Percentiles rank a stretch among this genome's conserved stretches.
Conservation (phyloP, 2,888 invertebrate species). For the Oligia latruncula region DNA sequence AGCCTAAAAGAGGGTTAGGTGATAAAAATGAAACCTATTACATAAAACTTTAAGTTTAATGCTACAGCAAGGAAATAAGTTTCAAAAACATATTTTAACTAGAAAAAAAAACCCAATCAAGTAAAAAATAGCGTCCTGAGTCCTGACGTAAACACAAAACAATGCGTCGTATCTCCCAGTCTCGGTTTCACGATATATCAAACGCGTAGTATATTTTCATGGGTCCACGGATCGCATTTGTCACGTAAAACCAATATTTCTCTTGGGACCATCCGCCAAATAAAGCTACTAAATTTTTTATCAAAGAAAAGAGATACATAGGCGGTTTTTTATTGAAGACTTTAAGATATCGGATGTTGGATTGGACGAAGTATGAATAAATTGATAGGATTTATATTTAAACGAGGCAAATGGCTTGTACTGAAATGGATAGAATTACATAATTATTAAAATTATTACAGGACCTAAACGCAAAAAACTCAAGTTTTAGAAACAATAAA, state of each 20-base stretch:
- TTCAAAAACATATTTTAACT: not conserved
- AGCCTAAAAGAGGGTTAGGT: no score
- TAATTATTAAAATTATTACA: not conserved
- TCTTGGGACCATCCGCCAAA: conserved; percentile 74
- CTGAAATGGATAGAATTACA: not conserved
- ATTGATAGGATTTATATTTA: not conserved
- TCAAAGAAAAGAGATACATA: conserved; percentile 69
- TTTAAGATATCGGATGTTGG: conserved; percentile 53
- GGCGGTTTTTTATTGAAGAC: conserved; percentile 62
- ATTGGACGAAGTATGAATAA: conserved; percentile 37
- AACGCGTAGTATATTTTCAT: conserved; percentile 69
- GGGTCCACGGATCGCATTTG: conserved; percentile 74
- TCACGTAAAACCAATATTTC: conserved; percentile 79
- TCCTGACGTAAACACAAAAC: conserved; percentile 51
- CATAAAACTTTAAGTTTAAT: no score
- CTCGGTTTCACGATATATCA: conserved; percentile 67
- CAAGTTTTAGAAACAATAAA: no score
- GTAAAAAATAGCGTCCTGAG: conserved; percentile 20
- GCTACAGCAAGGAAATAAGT: not conserved
- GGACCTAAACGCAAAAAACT: no score
- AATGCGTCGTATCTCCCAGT: conserved; percentile 53
- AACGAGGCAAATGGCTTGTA: no score
- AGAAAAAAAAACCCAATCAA: not conserved
- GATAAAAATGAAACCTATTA: no score
- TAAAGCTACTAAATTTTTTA: conserved; percentile 75